These are phyloP conservation scores for Drosophila birchii DNA, from an alignment of 2,888 invertebrate genomes.

Conservation along the genomic window DNA sequence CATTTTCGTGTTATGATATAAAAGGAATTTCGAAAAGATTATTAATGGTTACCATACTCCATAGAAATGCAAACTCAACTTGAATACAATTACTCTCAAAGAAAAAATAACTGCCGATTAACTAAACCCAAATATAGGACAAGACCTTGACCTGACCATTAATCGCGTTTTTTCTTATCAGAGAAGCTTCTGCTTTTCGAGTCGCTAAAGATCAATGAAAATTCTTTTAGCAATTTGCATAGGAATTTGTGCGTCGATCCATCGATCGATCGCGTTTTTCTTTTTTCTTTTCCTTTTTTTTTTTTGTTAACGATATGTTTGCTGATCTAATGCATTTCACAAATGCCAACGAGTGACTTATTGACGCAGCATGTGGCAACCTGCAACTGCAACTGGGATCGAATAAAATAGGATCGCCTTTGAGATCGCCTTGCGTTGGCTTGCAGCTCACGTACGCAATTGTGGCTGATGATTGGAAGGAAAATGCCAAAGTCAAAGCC, in stretches of 20 bases:
- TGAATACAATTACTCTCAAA: neutral
- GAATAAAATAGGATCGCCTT: slow-evolving; percentile 1
- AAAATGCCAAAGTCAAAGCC: slow-evolving; percentile 47
- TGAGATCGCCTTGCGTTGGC: slow-evolving; percentile 20
- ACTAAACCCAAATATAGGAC: neutral
- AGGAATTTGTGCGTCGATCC: slow-evolving; percentile 26
- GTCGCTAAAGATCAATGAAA: slow-evolving; percentile 17
- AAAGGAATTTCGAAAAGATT: neutral
- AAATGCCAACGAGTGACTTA: slow-evolving; percentile 75
- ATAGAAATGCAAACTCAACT: neutral
- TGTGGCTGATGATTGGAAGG: slow-evolving; percentile 72
- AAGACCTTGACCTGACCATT: slow-evolving; percentile 16
- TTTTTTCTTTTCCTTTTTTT: neutral
- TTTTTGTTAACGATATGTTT: slow-evolving; percentile 15
- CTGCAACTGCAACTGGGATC: slow-evolving; percentile 29
- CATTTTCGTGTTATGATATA: neutral
- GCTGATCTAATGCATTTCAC: slow-evolving; percentile 53
- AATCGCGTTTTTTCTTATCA: neutral
- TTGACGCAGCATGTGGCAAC: slow-evolving; percentile 70
- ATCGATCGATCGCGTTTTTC: slow-evolving; percentile 11
- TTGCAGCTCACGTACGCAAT: slow-evolving; percentile 75
- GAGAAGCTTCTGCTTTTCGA: neutral
- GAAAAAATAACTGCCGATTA: neutral
- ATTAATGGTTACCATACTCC: neutral
- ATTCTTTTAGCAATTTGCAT: slow-evolving; percentile 26